These are phyloP conservation scores for Leucania comma DNA, from an alignment of 2,888 invertebrate species.

Conservation along the genomic window DNA sequence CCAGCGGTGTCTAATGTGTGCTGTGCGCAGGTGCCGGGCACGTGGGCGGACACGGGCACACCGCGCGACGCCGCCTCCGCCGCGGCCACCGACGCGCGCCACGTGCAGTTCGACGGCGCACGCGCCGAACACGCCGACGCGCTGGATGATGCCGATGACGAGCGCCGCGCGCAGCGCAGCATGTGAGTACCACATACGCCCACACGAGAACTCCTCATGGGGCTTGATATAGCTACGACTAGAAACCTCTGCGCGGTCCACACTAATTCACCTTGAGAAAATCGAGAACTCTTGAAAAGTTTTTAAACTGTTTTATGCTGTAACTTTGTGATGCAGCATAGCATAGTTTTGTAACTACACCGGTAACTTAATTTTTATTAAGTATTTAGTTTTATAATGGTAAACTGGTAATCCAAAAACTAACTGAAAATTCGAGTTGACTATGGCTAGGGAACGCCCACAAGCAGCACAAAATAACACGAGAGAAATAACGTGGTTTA, in stretches of 20 bases:
- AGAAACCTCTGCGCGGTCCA: background rate
- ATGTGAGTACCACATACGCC: constrained; percentile 70
- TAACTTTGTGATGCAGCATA: too few species aligned
- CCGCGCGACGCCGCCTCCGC: constrained; percentile 73
- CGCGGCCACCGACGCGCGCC: constrained; percentile 77
- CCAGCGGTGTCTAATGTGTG: background rate
- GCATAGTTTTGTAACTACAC: background rate
- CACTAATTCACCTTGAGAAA: background rate
- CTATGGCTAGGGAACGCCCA: too few species aligned
- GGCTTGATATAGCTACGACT: background rate
- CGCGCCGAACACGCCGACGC: constrained; percentile 72
- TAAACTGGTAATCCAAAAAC: too few species aligned
- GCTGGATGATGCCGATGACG: constrained; percentile 77
- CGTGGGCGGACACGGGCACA: constrained; percentile 47
- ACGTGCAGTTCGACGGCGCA: constrained; percentile 80
- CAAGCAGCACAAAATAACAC: too few species aligned
- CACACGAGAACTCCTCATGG: background rate
- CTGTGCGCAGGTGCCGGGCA: constrained; percentile 52
- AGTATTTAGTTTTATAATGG: too few species aligned
- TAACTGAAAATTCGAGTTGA: too few species aligned
- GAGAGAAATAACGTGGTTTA: too few species aligned
- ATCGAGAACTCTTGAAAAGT: background rate
- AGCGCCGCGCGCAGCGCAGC: constrained; percentile 75
- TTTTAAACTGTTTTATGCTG: background rate
- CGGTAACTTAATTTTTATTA: too few species aligned